These are phyloP conservation scores for Ericerus pela DNA, from an alignment of 1,140 invertebrate genomes.

Conservation along the genomic window DNA sequence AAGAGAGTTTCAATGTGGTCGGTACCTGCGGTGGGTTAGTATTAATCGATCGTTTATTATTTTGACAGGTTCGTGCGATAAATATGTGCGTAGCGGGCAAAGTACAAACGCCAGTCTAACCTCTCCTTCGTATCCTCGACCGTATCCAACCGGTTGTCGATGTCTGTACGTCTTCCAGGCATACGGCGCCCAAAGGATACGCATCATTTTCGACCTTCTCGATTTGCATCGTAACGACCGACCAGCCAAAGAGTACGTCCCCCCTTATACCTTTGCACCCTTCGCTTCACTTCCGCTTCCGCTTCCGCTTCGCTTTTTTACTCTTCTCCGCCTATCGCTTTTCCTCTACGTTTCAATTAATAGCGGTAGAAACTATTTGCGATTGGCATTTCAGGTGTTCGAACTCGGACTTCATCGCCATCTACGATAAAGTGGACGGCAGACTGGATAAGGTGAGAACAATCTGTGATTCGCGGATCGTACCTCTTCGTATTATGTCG, in stretches of 20 bases:
- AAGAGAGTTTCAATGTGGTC: too few relatives aligned
- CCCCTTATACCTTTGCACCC: not conserved
- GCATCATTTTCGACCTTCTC: slow-evolving; percentile 62
- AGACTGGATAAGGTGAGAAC: slow-evolving; percentile 63
- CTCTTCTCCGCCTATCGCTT: too few relatives aligned
- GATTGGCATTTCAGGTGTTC: slow-evolving; percentile 45
- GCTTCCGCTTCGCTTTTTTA: not conserved
- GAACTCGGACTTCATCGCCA: slow-evolving; percentile 55
- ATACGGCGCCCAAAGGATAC: slow-evolving; percentile 59
- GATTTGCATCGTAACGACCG: slow-evolving; percentile 41
- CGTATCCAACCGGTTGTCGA: slow-evolving; percentile 53
- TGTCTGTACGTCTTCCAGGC: slow-evolving; percentile 76
- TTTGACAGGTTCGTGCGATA: slow-evolving; percentile 60
- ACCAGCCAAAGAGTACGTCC: slow-evolving; percentile 43
- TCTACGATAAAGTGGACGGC: slow-evolving; percentile 61
- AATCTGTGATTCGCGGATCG: slow-evolving; percentile 57
- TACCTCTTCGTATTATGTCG: slow-evolving; percentile 72
- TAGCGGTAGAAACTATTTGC: too few relatives aligned
- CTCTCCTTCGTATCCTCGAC: slow-evolving; percentile 57
- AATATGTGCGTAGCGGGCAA: slow-evolving; percentile 59
- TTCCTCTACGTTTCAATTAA: too few relatives aligned
- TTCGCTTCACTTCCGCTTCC: not conserved
- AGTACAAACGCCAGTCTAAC: slow-evolving; percentile 62
- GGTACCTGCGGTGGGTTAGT: too few relatives aligned
- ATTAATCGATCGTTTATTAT: slow-evolving; percentile 36